Evolutionary conservation across 2,113 vertebrate genomes (phyloP).

Genomic region (Chaetura pelagica): DNA sequence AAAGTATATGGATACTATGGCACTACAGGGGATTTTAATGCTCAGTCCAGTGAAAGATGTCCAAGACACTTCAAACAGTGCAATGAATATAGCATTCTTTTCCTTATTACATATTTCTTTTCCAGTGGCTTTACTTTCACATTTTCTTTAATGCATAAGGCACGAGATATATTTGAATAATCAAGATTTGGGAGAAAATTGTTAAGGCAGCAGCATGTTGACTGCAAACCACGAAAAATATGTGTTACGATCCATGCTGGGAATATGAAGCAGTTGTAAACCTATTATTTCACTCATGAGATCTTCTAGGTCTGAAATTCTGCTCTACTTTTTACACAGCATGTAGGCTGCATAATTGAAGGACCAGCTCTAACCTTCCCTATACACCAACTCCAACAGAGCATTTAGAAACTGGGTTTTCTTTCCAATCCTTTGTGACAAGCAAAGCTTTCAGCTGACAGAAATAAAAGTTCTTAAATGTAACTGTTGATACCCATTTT

Average conservation of each 20-base stretch:
- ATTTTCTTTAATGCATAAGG: not conserved
- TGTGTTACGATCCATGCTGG: not conserved
- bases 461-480: not conserved
- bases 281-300: not conserved
- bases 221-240: conserved; percentile 27
- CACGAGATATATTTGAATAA: conserved; percentile 10
- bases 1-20: not conserved
- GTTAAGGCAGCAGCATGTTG: conserved; percentile 34
- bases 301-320: conserved; percentile 30
- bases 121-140: conserved; percentile 3
- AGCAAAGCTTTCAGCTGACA: conserved; percentile 2
- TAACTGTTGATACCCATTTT: not conserved
- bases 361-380: not conserved
- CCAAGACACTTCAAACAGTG: not conserved
- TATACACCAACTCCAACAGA: not conserved
- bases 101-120: not conserved
- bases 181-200: conserved; percentile 20
- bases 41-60: not conserved
- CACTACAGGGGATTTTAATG: not conserved
- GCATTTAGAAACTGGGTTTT: not conserved
- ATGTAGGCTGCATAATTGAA: conserved; percentile 27
- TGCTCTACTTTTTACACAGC: conserved; percentile 38
- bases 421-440: not conserved
- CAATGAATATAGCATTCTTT: not conserved
- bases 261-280: conserved; percentile 34